Evolutionary conservation across 2,888 invertebrate species (phyloP).

Genomic region (Scaeva pyrastri): DNA sequence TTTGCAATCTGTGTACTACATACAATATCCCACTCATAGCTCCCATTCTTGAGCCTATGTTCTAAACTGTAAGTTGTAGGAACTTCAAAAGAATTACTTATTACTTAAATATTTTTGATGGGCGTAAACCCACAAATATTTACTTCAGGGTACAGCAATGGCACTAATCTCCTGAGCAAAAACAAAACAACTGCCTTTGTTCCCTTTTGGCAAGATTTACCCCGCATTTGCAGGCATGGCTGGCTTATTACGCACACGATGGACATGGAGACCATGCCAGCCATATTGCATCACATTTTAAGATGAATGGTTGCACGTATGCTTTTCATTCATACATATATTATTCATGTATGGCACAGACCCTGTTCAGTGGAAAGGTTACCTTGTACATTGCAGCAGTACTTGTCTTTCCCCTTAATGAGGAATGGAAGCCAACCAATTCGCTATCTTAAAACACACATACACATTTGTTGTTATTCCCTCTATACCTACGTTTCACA

Average conservation of each 20-base stretch:
- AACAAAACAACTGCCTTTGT: not conserved
- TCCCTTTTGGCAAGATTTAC: not conserved
- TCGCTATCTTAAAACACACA: constrained; percentile 39
- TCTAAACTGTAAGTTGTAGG: too few species aligned
- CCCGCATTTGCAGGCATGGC: constrained; percentile 28
- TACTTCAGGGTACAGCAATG: not conserved
- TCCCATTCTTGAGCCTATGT: too few species aligned
- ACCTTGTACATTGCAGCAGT: constrained; percentile 54
- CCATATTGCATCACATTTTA: constrained; percentile 63
- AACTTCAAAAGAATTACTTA: not conserved
- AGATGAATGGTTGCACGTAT: constrained; percentile 15
- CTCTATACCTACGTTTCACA: constrained; percentile 9
- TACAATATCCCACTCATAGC: too few species aligned
- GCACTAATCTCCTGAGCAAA: constrained; percentile 3
- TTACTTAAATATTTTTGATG: not conserved
- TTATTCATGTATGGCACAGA: constrained; percentile 12
- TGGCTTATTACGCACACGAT: constrained; percentile 15
- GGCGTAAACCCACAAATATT: constrained; percentile 5
- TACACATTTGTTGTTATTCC: constrained; percentile 2
- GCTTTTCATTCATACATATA: not conserved
- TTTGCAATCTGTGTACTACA: too few species aligned
- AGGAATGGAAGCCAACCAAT: constrained; percentile 65
- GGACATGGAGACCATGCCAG: constrained; percentile 34
- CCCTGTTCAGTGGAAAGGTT: constrained; percentile 15
- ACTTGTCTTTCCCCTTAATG: constrained; percentile 48